phyloP scores from a whole-genome alignment of 2,888 invertebrate species.

The Hypena proboscidalis region DNA sequence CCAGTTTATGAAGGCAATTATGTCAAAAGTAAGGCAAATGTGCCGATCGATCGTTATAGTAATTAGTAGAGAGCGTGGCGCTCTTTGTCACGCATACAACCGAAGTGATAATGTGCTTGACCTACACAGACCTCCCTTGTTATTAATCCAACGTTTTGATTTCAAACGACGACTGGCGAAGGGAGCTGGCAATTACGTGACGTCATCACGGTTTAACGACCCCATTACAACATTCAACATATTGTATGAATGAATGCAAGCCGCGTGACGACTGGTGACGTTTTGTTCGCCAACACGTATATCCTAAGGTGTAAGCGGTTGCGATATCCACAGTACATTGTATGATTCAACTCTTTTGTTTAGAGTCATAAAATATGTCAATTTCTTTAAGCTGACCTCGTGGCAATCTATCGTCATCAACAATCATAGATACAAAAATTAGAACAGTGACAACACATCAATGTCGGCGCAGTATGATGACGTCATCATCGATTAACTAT shows the following conservation, averaged over 20 bases:
- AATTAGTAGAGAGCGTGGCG: constrained; percentile 31
- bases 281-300: constrained; percentile 65
- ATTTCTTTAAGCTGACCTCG: too few relatives aligned
- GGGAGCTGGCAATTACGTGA: constrained; percentile 84
- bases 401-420: constrained; percentile 3
- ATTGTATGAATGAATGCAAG: constrained; percentile 83
- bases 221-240: constrained; percentile 82
- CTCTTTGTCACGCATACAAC: constrained; percentile 43
- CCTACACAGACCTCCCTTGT: constrained; percentile 82
- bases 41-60: too few relatives aligned
- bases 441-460: constrained; percentile 9
- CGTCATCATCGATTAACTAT: constrained; percentile 20
- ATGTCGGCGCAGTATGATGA: constrained; percentile 11
- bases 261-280: constrained; percentile 78
- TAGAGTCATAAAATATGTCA: too few relatives aligned
- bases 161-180: constrained; percentile 76
- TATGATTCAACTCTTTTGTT: background rate
- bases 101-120: constrained; percentile 77
- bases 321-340: background rate
- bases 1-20: constrained; percentile 13
- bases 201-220: constrained; percentile 84
- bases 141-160: constrained; percentile 84
- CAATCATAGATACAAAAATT: constrained; percentile 18
- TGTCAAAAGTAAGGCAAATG: constrained; percentile 8
- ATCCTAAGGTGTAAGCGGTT: constrained; percentile 28